Percentiles rank a stretch among this genome's conserved stretches.
phyloP scores from a whole-genome alignment of 1,140 invertebrate species.

The Zaprionus capensis region DNA sequence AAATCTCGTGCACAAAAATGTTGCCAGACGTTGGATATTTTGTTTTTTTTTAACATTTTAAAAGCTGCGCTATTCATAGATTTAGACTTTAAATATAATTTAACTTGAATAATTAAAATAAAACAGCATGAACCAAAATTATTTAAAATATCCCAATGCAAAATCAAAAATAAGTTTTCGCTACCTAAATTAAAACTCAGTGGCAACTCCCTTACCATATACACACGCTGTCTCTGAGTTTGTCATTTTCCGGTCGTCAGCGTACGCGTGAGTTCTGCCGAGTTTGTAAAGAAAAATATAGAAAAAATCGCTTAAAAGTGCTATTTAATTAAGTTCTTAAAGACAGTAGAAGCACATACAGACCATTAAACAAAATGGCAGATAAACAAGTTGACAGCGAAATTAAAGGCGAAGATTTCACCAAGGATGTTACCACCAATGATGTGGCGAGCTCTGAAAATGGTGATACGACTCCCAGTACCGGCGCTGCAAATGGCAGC shows the following conservation, averaged over 20 bases:
- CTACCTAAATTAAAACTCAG: constrained; percentile 5
- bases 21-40: constrained; percentile 9
- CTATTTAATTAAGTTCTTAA: constrained; percentile 55
- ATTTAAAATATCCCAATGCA: background rate
- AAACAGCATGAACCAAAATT: background rate
- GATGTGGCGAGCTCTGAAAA: constrained; percentile 87
- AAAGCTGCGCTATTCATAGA: background rate
- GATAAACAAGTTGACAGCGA: constrained; percentile 77
- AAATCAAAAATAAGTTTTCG: background rate
- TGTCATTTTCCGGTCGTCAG: constrained; percentile 82
- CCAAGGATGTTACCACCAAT: constrained; percentile 87
- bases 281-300: constrained; percentile 57
- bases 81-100: background rate
- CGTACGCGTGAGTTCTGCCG: constrained; percentile 71
- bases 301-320: constrained; percentile 43
- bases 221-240: constrained; percentile 63
- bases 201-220: constrained; percentile 62
- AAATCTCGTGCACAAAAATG: background rate
- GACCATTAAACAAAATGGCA: constrained; percentile 66
- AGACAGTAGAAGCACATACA: constrained; percentile 56
- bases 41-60: background rate
- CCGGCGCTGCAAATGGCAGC: constrained; percentile 86
- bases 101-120: background rate
- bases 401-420: constrained; percentile 88
- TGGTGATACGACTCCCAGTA: constrained; percentile 86